phyloP scores from a whole-genome alignment of 35 echinoderm and acorn worm genomes.

The Hemicentrotus pulcherrimus region DNA sequence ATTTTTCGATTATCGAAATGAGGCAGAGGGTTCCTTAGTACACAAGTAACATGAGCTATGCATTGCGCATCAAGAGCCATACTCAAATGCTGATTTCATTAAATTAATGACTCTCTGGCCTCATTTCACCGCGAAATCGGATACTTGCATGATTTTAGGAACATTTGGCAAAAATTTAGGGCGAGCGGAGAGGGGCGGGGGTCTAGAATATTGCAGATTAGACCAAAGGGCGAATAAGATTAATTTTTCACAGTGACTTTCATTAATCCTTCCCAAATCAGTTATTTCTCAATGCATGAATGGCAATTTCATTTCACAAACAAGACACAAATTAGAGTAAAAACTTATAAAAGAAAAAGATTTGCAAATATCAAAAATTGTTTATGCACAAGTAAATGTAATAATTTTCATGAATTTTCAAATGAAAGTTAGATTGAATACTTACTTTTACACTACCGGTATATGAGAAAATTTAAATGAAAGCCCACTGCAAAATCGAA shows the following conservation, averaged over 20 bases:
- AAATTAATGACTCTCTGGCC: constrained; percentile 37
- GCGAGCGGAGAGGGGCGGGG: background rate
- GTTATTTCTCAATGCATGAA: background rate
- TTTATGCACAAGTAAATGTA: background rate
- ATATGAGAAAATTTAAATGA: background rate
- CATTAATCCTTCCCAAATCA: background rate
- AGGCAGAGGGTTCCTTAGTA: background rate
- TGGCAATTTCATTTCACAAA: background rate
- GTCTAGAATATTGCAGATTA: background rate
- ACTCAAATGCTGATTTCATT: constrained; percentile 43
- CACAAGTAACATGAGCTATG: constrained; percentile 37
- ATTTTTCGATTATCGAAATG: constrained; percentile 32
- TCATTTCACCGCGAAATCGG: constrained; percentile 14
- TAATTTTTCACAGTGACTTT: background rate
- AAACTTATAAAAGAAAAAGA: background rate
- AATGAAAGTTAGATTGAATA: background rate
- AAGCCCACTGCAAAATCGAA: background rate
- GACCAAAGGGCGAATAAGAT: background rate
- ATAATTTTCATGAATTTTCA: background rate
- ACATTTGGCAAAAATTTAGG: background rate
- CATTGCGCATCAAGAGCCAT: background rate
- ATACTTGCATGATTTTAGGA: background rate
- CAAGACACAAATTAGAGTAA: background rate
- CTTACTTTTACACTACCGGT: no score
- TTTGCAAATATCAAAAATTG: background rate